These are phyloP conservation scores for Netelia melanura DNA, from an alignment of 2,888 invertebrate genomes.

Conservation along the genomic window DNA sequence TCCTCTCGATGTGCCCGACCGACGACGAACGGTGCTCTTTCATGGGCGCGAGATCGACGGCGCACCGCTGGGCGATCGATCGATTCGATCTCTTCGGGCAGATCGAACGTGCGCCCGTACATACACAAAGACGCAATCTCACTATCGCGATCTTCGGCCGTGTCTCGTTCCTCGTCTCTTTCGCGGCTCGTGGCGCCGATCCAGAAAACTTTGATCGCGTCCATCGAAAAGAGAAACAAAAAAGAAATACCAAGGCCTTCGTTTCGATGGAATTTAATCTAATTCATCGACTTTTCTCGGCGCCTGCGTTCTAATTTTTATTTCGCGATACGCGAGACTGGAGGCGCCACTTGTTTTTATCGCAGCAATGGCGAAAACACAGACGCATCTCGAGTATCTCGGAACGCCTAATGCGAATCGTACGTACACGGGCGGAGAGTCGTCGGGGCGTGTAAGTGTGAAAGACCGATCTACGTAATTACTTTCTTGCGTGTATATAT, in stretches of 20 bases:
- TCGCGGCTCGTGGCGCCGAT: conserved; percentile 24
- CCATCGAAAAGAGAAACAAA: background rate
- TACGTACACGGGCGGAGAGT: conserved; percentile 5
- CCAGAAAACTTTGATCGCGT: background rate
- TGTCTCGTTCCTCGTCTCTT: background rate
- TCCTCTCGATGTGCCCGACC: conserved; percentile 17
- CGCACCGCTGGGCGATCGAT: background rate
- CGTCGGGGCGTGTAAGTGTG: conserved; percentile 28
- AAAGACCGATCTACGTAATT: conserved; percentile 67
- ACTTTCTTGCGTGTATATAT: conserved; percentile 71
- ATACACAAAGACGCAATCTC: conserved; percentile 13
- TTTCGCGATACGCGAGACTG: background rate
- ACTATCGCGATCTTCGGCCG: conserved; percentile 2
- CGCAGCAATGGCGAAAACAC: background rate
- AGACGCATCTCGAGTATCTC: conserved; percentile 55
- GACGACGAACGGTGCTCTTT: conserved; percentile 47
- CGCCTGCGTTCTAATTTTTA: background rate
- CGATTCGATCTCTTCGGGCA: conserved; percentile 16
- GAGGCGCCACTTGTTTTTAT: background rate
- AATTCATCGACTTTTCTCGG: background rate
- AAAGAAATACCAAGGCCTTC: background rate
- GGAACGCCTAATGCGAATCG: conserved; percentile 36
- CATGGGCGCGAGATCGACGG: background rate
- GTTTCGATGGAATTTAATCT: background rate
- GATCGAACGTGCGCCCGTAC: conserved; percentile 6